Base-by-base conservation (phyloP, 2,797 vertebrate genomes). In the Acipenser transmontanus region DNA sequence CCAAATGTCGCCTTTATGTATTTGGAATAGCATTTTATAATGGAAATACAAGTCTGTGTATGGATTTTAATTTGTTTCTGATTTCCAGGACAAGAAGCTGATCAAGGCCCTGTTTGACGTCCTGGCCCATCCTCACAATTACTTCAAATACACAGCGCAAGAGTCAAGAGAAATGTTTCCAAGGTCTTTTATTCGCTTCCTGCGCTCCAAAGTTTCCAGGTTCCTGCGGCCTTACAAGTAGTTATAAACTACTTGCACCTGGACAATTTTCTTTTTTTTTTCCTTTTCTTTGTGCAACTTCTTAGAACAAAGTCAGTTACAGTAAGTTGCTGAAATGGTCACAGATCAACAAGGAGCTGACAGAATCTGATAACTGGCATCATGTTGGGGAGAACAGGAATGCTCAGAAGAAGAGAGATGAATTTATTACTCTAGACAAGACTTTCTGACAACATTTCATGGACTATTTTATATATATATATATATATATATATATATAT, bases 141-240 rank as follows among this genome's bases (percentile, higher is more conserved):
- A 98, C 82, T 99, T 99, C 85, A 99, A 97, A 84, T 98, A 99
- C 80, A 98, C 97, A 11, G 94, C 95, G 61, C 95, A 98, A 71
- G 96, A 99, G 77, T 99, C 97, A 11, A 89, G 95, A 81, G 95
- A 99, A 85, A 98, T 99, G 97, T 98, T 99, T 78, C 97, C 97
- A 7, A 97, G 95, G 80, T 99, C 97, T 50, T 99, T 99, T 82
- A 98, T 99, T 72, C 88, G 94, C 69, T 90, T 99, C 74, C 85
- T 99, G 62, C 95, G 96, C 61, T 96, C 96, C 70, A 99, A 99
- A 88, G 97, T 99, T 71, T 89, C 98, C 83, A 91, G 95, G 84
- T 99, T 99, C 86, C 80, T 99, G 72, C 91, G 97, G 67, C 97
- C 97, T 66, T 99, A 94, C 81, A 86, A 88, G 71, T 90, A 87